Base-by-base conservation (phyloP, 1,140 invertebrate species). In the Phymastichus coffea region DNA sequence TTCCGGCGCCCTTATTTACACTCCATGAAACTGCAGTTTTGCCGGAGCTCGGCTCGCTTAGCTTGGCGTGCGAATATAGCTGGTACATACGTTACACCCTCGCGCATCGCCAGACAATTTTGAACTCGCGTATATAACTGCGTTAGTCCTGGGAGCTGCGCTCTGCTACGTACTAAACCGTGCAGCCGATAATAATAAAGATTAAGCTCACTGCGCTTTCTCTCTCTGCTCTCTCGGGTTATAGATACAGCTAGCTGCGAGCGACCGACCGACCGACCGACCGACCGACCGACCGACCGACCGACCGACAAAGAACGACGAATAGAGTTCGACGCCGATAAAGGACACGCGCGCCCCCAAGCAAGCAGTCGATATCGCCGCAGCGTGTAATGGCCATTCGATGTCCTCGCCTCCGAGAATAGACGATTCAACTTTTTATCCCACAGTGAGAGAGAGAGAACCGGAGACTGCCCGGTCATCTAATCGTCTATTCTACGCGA, bases 1-100 rank as follows among this genome's bases (percentile, higher is more conserved):
- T n/a, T n/a, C n/a, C 43, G 37, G 17, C 28, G 0, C 25, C 56
- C 48, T 59, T 59, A 59, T 59, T 52, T 59, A 59, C 40, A 59
- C 57, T 59, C 25, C 55, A 52, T 62, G 61, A 40, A 57, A 54
- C 54, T 59, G 48, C 57, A 52, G 48, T 59, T 58, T 59, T 46
- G 17, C 25, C 17, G 23, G 17, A 53, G n/a, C n/a, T n/a, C n/a
- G 23, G 10, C 14, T 14, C 49, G 20, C 47, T n/a, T n/a, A n/a
- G n/a, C n/a, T n/a, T n/a, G n/a, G 9, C 8, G 30, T 25, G n/a
- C 41, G 22, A 20, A n/a, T n/a, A n/a, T n/a, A n/a, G n/a, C n/a
- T n/a, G n/a, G n/a, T n/a, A n/a, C n/a, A n/a, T n/a, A n/a, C n/a
- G n/a, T n/a, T n/a, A n/a, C n/a, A n/a, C n/a, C n/a, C n/a, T n/a